phyloP scores from a whole-genome alignment of 2,113 vertebrate species.

The Archocentrus centrarchus region DNA sequence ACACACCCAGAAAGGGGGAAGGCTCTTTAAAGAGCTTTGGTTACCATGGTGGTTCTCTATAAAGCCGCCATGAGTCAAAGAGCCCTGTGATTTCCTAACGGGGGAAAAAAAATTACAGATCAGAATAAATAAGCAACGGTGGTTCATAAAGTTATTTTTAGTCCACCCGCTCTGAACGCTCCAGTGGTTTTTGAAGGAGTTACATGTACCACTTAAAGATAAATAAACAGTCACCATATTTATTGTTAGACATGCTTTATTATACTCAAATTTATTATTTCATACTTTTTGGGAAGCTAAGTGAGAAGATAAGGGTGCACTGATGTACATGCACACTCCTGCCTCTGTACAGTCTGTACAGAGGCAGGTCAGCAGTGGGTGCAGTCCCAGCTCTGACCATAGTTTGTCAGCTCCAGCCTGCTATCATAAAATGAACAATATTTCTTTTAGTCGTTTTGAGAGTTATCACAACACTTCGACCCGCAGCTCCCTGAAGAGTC shows the following conservation, averaged over 20 bases:
- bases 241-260: neutral
- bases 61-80: slow-evolving; percentile 66
- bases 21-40: slow-evolving; percentile 59
- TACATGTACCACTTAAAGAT: slow-evolving; percentile 12
- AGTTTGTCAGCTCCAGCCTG: neutral
- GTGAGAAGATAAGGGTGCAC: neutral
- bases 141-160: slow-evolving; percentile 63
- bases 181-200: slow-evolving; percentile 21
- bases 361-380: neutral
- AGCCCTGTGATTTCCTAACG: slow-evolving; percentile 54
- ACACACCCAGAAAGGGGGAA: slow-evolving; percentile 32
- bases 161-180: slow-evolving; percentile 4
- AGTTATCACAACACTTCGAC: neutral
- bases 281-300: neutral
- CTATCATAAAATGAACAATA: neutral
- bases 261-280: neutral
- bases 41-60: slow-evolving; percentile 55
- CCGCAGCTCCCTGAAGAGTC: neutral
- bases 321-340: neutral
- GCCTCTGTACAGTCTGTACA: neutral
- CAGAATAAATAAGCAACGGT: slow-evolving; percentile 65
- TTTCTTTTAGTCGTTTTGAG: neutral
- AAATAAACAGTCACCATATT: neutral
- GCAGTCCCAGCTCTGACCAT: neutral
- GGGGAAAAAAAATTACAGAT: slow-evolving; percentile 14